These are phyloP conservation scores for Muraenolepis orangiensis DNA, from an alignment of 2,797 vertebrate species.

Conservation along the genomic window DNA sequence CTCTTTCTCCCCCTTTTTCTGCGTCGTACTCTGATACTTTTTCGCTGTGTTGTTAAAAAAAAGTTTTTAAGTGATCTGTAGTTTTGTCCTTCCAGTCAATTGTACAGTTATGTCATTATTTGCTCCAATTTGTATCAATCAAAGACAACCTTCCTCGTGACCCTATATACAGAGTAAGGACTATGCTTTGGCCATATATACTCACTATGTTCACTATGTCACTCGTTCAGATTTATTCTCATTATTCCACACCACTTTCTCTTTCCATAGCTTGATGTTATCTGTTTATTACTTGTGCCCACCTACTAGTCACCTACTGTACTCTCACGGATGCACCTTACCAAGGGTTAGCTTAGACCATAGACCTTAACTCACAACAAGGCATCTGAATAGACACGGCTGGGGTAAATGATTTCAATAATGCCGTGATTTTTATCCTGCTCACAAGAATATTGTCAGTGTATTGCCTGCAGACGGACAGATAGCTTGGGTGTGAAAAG, in stretches of 20 bases:
- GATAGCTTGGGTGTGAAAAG: neutral
- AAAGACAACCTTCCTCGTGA: constrained; percentile 16
- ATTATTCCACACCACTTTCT: neutral
- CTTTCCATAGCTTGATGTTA: neutral
- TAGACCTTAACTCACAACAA: neutral
- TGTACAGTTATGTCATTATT: neutral
- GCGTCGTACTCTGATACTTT: neutral
- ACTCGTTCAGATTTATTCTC: neutral
- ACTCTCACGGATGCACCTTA: neutral
- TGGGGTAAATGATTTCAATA: neutral
- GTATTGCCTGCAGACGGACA: neutral
- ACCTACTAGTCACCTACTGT: neutral
- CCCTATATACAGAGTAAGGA: constrained; percentile 22
- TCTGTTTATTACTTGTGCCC: neutral
- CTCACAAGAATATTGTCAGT: neutral
- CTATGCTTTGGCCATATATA: neutral
- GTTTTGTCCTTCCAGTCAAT: neutral
- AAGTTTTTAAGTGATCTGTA: neutral
- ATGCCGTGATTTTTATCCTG: neutral
- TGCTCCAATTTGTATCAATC: neutral
- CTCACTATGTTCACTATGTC: too few species aligned
- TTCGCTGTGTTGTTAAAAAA: neutral
- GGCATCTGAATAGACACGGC: neutral
- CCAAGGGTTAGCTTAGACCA: neutral
- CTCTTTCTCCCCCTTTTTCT: constrained; percentile 41